These are phyloP conservation scores for Macrobrachium rosenbergii DNA, from an alignment of 1,140 invertebrate species.

Conservation along the genomic window DNA sequence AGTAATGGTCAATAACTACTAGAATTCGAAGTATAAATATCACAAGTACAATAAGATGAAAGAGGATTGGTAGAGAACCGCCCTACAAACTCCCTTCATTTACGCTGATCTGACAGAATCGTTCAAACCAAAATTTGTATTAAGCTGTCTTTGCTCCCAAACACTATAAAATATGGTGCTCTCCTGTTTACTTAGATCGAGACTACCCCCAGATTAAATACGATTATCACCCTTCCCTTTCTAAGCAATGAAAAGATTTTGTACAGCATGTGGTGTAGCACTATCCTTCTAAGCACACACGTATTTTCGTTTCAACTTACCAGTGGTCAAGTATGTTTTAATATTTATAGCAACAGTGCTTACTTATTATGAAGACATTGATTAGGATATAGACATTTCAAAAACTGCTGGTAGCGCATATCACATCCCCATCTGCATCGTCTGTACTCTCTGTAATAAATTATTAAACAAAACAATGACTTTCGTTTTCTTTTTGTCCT, in stretches of 20 bases:
- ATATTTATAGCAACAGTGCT: conserved; percentile 58
- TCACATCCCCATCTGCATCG: conserved; percentile 54
- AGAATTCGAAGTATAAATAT: neutral
- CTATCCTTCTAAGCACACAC: conserved; percentile 48
- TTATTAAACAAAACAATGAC: conserved; percentile 49
- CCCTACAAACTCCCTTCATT: neutral
- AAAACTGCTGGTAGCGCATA: conserved; percentile 62
- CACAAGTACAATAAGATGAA: conserved; percentile 34
- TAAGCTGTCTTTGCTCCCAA: conserved; percentile 36
- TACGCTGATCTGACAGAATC: conserved; percentile 22
- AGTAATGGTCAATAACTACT: neutral
- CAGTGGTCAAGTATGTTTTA: conserved; percentile 59
- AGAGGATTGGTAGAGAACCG: conserved; percentile 33
- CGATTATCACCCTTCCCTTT: conserved; percentile 22
- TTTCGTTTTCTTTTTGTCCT: conserved; percentile 1
- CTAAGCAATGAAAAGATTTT: conserved; percentile 55
- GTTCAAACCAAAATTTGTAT: conserved; percentile 25
- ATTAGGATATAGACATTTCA: conserved; percentile 56
- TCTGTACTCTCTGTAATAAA: conserved; percentile 62
- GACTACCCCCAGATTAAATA: conserved; percentile 42
- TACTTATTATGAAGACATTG: conserved; percentile 59
- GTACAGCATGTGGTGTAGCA: conserved; percentile 59
- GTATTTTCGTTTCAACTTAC: conserved; percentile 46
- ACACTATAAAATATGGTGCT: conserved; percentile 52
- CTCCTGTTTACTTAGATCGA: conserved; percentile 50